Evolutionary conservation across 2,797 vertebrate genomes (phyloP), one percentile per base, ranked within the genome.

Genomic region (Carapus acus): DNA sequence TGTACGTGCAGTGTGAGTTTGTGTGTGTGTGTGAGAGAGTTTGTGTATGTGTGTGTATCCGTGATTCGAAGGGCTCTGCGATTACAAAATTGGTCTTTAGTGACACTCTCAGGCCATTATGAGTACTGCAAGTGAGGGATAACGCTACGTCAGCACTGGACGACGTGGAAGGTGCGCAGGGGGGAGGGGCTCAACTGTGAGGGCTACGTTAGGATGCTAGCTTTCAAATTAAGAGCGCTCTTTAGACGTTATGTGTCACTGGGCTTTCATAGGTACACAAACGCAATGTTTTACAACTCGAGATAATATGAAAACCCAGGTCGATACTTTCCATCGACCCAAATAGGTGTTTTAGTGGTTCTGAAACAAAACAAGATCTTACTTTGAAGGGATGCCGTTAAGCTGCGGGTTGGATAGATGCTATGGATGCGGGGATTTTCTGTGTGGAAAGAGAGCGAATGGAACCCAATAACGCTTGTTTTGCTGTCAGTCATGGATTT

Each of bases 391-490:
- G 62, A 24, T 6, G 36, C 24, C 19, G 15, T 14, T 56, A 70
- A 69, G 50, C 77, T 63, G 42, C 19, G 45, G 53, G 65, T 73
- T 43, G 61, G 62, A 54, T 76, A 3, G 31, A 33, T 33, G 31
- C 8, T 4, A 7, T 33, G 59, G 78, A 77, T 82, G 76, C 79
- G 73, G 71, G 79, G 82, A 80, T 83, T 83, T 84, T 78, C 73
- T 73, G 49, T 43, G 49, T 51, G 58, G 67, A 51, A 60, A 73
- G 56, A 40, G 47, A 43, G 67, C 64, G 44, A 69, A 3, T 47
- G 49, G 43, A 54, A 46, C 67, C 70, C 67, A 57, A 69, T 22
- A 62, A 55, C 48, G 21, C 24, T 13, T 33, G 9, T 27, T 27
- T 39, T 2, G 22, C 49, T 43, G 62, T 61, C n/a, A 66, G 62